Percentiles rank a stretch among this genome's conserved stretches.
Conservation (phyloP, 2,797 vertebrate genomes). For the Chromobotia macracanthus region DNA sequence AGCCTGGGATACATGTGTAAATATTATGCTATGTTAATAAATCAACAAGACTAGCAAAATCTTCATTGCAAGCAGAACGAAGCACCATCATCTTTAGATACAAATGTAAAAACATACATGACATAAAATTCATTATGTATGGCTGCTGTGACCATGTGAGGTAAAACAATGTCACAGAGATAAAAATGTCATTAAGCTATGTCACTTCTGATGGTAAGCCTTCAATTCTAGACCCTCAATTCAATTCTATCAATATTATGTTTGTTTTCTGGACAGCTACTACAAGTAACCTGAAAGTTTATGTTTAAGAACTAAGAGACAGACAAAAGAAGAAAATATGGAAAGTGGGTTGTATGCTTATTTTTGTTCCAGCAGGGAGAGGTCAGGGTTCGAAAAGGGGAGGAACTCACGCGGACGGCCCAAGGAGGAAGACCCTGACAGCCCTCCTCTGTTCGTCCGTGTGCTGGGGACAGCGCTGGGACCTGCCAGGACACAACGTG, state of each 20-base stretch:
- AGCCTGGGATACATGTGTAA: not conserved
- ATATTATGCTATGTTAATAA: too few species aligned
- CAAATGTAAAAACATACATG: too few species aligned
- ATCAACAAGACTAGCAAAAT: not conserved
- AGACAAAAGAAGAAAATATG: not conserved
- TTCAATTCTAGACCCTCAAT: not conserved
- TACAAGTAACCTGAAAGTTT: not conserved
- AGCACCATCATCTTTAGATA: not conserved
- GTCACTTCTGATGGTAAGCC: not conserved
- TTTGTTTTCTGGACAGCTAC: not conserved
- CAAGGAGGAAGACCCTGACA: conserved; percentile 92
- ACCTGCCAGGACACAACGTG: conserved; percentile 81
- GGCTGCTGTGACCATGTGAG: not conserved
- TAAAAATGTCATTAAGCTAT: not conserved
- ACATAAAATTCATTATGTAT: not conserved
- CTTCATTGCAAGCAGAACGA: not conserved
- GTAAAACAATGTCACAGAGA: not conserved
- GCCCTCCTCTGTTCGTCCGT: conserved; percentile 96
- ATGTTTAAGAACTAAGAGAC: not conserved
- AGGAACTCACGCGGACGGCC: conserved; percentile 91
- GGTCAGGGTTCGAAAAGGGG: conserved; percentile 43
- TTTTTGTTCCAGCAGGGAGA: conserved; percentile 31
- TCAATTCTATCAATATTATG: too few species aligned
- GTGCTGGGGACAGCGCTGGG: conserved; percentile 96
- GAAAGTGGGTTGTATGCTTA: not conserved